Conservation (phyloP, 35 echinoderm and acorn worm species). For the Heliocidaris erythrogramma region DNA sequence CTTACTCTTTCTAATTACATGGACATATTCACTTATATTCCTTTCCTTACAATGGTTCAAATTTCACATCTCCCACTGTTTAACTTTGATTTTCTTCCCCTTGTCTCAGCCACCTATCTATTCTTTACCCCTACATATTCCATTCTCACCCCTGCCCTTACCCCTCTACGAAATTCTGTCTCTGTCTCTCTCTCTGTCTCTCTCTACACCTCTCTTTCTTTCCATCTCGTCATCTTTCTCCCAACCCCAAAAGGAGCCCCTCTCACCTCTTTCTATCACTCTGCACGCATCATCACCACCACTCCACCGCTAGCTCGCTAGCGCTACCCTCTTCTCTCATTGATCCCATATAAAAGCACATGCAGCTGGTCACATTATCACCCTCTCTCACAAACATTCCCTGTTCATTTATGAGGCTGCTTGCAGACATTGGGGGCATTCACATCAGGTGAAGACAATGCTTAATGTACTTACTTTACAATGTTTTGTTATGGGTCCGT, state of each 20-base stretch:
- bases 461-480: background rate
- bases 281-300: background rate
- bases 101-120: background rate
- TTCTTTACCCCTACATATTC: background rate
- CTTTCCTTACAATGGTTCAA: no score
- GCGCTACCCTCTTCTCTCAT: background rate
- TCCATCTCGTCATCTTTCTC: background rate
- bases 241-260: background rate
- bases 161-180: no score
- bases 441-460: background rate
- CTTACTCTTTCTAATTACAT: no score
- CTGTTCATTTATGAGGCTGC: background rate
- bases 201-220: background rate
- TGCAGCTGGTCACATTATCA: conserved; percentile 16
- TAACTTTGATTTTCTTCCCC: no score
- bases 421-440: background rate
- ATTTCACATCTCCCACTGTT: no score
- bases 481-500: no score
- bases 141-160: no score
- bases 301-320: background rate
- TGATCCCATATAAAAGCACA: background rate
- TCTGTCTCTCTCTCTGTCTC: background rate
- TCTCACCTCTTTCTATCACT: no score
- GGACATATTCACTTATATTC: no score
- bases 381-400: background rate